Base-by-base conservation (phyloP, 2,888 invertebrate genomes). In the Scaptomyza flava region DNA sequence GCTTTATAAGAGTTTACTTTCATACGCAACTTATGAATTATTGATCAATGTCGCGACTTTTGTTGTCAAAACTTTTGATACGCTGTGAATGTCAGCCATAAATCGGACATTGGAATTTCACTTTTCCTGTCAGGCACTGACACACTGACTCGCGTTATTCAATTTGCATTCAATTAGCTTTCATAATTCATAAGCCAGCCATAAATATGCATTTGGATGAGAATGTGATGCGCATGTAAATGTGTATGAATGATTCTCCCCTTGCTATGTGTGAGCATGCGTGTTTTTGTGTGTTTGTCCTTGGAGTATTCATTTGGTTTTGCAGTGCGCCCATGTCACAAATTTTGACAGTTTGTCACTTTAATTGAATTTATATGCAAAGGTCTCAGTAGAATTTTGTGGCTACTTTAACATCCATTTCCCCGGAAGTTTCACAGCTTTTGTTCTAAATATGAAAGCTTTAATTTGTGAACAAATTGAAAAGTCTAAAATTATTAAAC, bases 151-250 rank as follows among this genome's bases (percentile, higher is more conserved):
- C 58, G 75, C 81, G 79, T 87, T 82, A 82, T 87, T 82, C 82
- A 87, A 87, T 87, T 87, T 84, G 83, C 71, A 72, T 86, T 88
- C 84, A 88, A 88, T 84, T 88, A 83, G 68, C 70, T 72, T 86
- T 78, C 72, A 84, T 88, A 87, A 83, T 88, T 88, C 78, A 84
- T 70, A 62, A 51, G 63, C 50, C 68, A 31, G 27, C 52, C 43
- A 64, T 83, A 70, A 83, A 83, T 86, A 83, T 81, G 68, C 62
- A 81, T 81, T 56, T 8, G 14, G 36, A 38, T 14, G 17, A 17
- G 38, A 41, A 14, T 41, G 2, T 41, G 41, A 38, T 38, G 38
- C 17, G 60, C 66, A 61, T 61, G 54, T 34, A 58, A 72, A 61
- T 61, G 54, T 34, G 34, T 30, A 52, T 61, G 47, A 58, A 60